Evolutionary conservation across 2,888 invertebrate genomes (phyloP).

Genomic region (Mesodorylaimus sp.): DNA sequence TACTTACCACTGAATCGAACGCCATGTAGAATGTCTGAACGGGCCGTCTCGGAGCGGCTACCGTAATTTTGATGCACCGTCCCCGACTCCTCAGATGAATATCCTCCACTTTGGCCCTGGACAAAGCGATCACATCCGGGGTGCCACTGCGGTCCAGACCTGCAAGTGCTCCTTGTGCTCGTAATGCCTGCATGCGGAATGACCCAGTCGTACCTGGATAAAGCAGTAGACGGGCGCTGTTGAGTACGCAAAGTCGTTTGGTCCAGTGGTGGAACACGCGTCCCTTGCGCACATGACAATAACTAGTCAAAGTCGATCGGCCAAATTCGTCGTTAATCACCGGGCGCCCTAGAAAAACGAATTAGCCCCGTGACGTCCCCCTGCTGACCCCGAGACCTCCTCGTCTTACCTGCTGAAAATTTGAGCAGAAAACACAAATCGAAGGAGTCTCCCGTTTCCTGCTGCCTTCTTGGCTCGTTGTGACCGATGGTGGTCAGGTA

Average conservation of each 20-base stretch:
- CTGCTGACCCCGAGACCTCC: too few relatives aligned
- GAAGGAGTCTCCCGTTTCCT: slow-evolving; percentile 29
- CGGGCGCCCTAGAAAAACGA: slow-evolving; percentile 29
- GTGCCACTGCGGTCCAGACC: slow-evolving; percentile 10
- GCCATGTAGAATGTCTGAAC: slow-evolving; percentile 4
- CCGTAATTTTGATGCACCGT: slow-evolving; percentile 10
- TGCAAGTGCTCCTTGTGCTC: slow-evolving; percentile 5
- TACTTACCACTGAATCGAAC: slow-evolving; percentile 7
- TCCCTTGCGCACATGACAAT: slow-evolving; percentile 30
- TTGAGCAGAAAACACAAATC: slow-evolving; percentile 31
- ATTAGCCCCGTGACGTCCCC: not conserved
- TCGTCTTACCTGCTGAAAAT: slow-evolving; percentile 31
- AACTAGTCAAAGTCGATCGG: slow-evolving; percentile 27
- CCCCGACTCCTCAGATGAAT: slow-evolving; percentile 6
- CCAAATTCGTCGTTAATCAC: slow-evolving; percentile 31
- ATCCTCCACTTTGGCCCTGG: slow-evolving; percentile 11
- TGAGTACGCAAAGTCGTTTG: slow-evolving; percentile 30
- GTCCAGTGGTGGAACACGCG: slow-evolving; percentile 33
- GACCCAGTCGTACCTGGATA: slow-evolving; percentile 29
- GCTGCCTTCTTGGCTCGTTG: slow-evolving; percentile 26
- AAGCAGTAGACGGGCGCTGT: slow-evolving; percentile 31
- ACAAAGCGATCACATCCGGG: slow-evolving; percentile 12
- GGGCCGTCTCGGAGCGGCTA: slow-evolving; percentile 1
- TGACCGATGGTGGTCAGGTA: slow-evolving; percentile 31
- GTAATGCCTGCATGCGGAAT: not conserved